Evolutionary conservation across 2,888 invertebrate genomes (phyloP).

Genomic region (Drosophila peninsularis): DNA sequence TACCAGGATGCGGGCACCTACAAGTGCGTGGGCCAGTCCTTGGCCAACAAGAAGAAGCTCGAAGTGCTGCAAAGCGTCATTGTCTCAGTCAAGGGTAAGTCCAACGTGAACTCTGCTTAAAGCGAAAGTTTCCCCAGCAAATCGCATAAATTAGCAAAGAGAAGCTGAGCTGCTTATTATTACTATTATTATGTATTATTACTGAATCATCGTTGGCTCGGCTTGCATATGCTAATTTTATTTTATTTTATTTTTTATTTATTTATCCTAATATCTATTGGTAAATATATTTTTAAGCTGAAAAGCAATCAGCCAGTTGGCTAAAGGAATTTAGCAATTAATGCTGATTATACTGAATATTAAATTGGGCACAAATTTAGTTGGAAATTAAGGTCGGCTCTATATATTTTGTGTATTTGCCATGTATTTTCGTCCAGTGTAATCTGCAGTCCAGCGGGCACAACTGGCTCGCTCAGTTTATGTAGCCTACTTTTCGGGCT

Average conservation of each 20-base stretch:
- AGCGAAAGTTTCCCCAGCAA: not conserved
- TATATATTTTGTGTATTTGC: not conserved
- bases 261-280: too few species aligned
- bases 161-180: not conserved
- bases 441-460: slow-evolving; percentile 10
- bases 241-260: too few species aligned
- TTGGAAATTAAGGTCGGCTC: too few species aligned
- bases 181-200: too few species aligned
- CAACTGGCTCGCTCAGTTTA: slow-evolving; percentile 32
- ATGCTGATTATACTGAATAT: not conserved
- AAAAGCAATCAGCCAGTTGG: not conserved
- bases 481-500: slow-evolving; percentile 52
- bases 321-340: not conserved
- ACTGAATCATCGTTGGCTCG: not conserved
- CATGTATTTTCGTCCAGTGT: slow-evolving; percentile 14
- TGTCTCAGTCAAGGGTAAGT: slow-evolving; percentile 86
- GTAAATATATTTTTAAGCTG: not conserved
- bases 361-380: not conserved
- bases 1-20: slow-evolving; percentile 92
- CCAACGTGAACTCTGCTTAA: not conserved
- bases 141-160: not conserved
- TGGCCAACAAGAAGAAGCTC: slow-evolving; percentile 85
- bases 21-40: slow-evolving; percentile 87
- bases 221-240: not conserved
- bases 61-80: slow-evolving; percentile 86